Base-by-base conservation (phyloP, 92 coral and sea anemone genomes). In the Epizoanthus stellaris region DNA sequence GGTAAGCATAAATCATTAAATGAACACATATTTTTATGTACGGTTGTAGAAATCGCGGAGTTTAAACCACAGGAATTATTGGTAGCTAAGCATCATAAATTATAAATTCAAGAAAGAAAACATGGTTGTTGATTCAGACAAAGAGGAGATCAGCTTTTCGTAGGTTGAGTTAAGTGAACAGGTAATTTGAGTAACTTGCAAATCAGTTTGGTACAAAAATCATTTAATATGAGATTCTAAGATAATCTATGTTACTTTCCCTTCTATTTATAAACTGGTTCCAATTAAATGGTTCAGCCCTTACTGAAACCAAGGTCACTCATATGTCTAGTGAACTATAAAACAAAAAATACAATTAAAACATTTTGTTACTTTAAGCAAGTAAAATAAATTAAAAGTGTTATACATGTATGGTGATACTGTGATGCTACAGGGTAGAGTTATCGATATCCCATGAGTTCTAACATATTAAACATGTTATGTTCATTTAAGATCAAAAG, bases 1-100 rank as follows among this genome's bases (percentile, higher is more conserved):
- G 99, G 99, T 94, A n/a, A 80, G 94, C 65, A 19, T 34, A 12
- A n/a, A n/a, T n/a, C n/a, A n/a, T n/a, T n/a, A n/a, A 79, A 79
- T 79, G 3, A 19, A 43, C 56, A 9, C 14, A 9, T 52, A 52
- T 11, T 9, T 52, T 52, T 40, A 17, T 60, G 20, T 62, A 30
- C n/a, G 6, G 23, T 40, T 77, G 20, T 38, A 12, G 63, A 40
- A n/a, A 36, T 20, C 6, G 58, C 16, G 30, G 42, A 6, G 30
- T 79, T 79, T 43, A n/a, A 11, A 40, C 42, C 57, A 63, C 83
- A 63, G 21, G 70, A 45, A 16, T 79, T 39, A 61, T 79, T 21
- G 56, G 56, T 40, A 13, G 42, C 59, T 23, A 13, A 12, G 52
- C 49, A 61, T 64, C 15, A 79, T 79, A 23, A 79, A 79, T 79